Percentiles rank a stretch among this genome's conserved stretches.
phyloP scores from a whole-genome alignment of 1,140 invertebrate genomes.

The Cydia amplana region DNA sequence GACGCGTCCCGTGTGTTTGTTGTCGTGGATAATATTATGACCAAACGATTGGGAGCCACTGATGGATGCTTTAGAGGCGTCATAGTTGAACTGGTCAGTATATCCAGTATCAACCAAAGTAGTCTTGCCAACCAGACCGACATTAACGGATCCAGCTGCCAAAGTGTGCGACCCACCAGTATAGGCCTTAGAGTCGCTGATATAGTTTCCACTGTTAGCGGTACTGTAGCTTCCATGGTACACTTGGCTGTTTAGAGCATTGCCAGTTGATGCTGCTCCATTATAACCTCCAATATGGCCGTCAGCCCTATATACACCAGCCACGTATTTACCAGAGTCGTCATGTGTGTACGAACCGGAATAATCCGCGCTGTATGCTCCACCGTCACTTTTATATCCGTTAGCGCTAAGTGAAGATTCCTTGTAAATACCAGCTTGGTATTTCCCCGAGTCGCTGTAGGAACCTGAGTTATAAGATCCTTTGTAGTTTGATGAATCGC shows the following conservation, averaged over 20 bases:
- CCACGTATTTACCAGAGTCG: conserved; percentile 51
- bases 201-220: conserved; percentile 55
- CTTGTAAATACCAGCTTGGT: conserved; percentile 23
- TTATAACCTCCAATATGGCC: conserved; percentile 44
- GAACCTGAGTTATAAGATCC: conserved; percentile 47
- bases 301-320: conserved; percentile 48
- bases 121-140: conserved; percentile 76
- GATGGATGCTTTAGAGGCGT: conserved; percentile 33
- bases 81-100: conserved; percentile 52
- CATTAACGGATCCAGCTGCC: conserved; percentile 75
- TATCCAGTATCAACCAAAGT: conserved; percentile 67
- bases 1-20: conserved; percentile 46
- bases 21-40: conserved; percentile 44
- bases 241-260: conserved; percentile 34
- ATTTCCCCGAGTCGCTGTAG: conserved; percentile 35
- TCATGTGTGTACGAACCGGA: conserved; percentile 60
- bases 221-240: conserved; percentile 48
- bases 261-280: conserved; percentile 6
- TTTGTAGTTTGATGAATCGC: conserved; percentile 47
- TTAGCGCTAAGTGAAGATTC: conserved; percentile 1
- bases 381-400: conserved; percentile 30
- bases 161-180: conserved; percentile 67
- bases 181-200: conserved; percentile 55
- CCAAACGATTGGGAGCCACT: conserved; percentile 27
- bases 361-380: conserved; percentile 47